These are phyloP conservation scores for Crossocerus cetratus DNA, from an alignment of 2,888 invertebrate species.

Conservation along the genomic window DNA sequence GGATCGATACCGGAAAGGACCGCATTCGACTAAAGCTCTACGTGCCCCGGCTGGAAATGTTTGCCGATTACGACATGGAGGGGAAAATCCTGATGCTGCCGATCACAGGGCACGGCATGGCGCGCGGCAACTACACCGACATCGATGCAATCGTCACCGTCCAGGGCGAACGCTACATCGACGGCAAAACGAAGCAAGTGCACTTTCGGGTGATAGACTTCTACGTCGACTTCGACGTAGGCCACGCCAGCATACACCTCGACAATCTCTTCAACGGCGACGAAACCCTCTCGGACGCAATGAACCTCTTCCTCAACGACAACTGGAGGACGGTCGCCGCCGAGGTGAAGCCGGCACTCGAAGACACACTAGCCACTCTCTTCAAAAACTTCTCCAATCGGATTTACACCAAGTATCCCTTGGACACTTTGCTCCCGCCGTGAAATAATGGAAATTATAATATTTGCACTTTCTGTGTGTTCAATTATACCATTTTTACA, in stretches of 20 bases:
- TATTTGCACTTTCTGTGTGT: too few relatives aligned
- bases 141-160: constrained; percentile 83
- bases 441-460: too few relatives aligned
- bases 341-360: constrained; percentile 85
- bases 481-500: too few relatives aligned
- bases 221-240: constrained; percentile 83
- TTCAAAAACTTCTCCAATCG: constrained; percentile 81
- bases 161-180: constrained; percentile 79
- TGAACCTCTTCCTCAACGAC: constrained; percentile 88
- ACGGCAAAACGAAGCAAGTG: constrained; percentile 58
- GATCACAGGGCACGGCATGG: constrained; percentile 83
- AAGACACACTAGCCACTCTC: constrained; percentile 80
- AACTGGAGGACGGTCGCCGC: constrained; percentile 86
- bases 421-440: constrained; percentile 76
- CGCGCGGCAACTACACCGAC: constrained; percentile 84
- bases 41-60: constrained; percentile 83
- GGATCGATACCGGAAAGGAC: constrained; percentile 80
- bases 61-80: constrained; percentile 82
- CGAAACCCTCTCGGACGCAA: constrained; percentile 80
- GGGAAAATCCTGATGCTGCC: constrained; percentile 87
- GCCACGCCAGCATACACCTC: constrained; percentile 82
- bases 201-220: constrained; percentile 83
- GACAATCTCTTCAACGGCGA: constrained; percentile 87
- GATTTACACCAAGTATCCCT: constrained; percentile 80
- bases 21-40: constrained; percentile 81